phyloP scores from a whole-genome alignment of 2,113 vertebrate species.

The Lophochroa leadbeateri region DNA sequence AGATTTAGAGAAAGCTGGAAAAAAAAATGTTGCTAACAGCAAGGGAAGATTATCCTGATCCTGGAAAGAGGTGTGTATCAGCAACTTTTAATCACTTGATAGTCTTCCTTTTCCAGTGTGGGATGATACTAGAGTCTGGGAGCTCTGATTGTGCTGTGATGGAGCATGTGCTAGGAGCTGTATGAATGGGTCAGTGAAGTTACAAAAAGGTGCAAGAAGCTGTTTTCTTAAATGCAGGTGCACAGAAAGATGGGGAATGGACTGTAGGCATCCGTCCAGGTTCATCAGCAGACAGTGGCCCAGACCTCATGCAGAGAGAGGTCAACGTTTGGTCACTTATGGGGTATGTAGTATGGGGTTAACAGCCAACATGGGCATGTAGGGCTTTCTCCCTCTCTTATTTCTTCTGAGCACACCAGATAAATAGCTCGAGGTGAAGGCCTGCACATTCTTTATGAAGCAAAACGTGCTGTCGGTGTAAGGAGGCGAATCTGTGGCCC shows the following conservation, averaged over 20 bases:
- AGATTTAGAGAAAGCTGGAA: conserved; percentile 38
- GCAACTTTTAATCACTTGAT: neutral
- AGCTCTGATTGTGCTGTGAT: neutral
- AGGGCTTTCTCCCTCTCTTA: conserved; percentile 21
- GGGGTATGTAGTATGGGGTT: neutral
- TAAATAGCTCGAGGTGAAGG: conserved; percentile 94
- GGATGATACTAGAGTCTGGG: neutral
- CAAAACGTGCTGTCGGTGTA: conserved; percentile 90
- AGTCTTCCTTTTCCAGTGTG: neutral
- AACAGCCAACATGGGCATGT: conserved; percentile 15
- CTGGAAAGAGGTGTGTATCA: conserved; percentile 53
- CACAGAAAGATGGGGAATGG: neutral
- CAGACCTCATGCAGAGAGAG: neutral
- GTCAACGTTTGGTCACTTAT: neutral
- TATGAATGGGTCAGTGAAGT: neutral
- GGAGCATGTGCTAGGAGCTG: neutral
- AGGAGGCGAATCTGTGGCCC: conserved; percentile 90
- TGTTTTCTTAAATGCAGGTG: neutral
- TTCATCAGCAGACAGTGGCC: neutral
- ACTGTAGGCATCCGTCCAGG: neutral
- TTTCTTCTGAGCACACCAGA: conserved; percentile 63
- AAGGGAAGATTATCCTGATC: conserved; percentile 45
- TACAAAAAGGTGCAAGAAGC: neutral
- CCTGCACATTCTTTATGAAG: conserved; percentile 92
- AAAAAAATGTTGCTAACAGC: conserved; percentile 28